phyloP scores from a whole-genome alignment of 2,113 vertebrate genomes.

The Lepus timidus region DNA sequence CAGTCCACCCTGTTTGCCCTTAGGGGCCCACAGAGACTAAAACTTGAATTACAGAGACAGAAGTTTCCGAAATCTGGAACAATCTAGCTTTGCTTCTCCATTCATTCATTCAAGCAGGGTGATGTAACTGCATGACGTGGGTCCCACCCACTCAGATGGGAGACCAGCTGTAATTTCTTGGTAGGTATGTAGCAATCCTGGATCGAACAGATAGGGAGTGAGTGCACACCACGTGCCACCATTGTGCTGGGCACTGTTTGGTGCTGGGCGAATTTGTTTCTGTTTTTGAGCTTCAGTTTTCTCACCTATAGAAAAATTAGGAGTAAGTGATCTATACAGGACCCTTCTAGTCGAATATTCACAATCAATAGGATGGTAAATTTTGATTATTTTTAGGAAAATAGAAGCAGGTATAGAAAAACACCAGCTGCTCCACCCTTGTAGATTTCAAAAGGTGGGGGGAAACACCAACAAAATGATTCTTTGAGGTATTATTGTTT shows the following conservation, averaged over 20 bases:
- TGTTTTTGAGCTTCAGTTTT: slow-evolving; percentile 36
- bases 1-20: background rate
- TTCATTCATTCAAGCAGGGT: background rate
- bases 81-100: background rate
- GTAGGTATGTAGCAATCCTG: background rate
- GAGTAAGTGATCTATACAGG: background rate
- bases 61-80: background rate
- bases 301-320: background rate
- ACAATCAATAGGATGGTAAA: background rate
- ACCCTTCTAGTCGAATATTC: background rate
- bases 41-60: slow-evolving; percentile 34
- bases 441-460: slow-evolving; percentile 26
- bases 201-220: background rate
- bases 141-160: background rate
- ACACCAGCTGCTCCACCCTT: background rate
- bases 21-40: background rate
- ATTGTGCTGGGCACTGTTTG: background rate
- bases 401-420: slow-evolving; percentile 34
- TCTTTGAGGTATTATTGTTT: slow-evolving; percentile 35
- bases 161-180: background rate
- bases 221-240: background rate
- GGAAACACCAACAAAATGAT: background rate
- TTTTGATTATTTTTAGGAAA: background rate
- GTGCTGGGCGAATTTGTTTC: background rate
- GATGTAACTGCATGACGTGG: background rate